Conservation (phyloP, 2,888 invertebrate genomes). For the Acanthosepion lycidas region DNA sequence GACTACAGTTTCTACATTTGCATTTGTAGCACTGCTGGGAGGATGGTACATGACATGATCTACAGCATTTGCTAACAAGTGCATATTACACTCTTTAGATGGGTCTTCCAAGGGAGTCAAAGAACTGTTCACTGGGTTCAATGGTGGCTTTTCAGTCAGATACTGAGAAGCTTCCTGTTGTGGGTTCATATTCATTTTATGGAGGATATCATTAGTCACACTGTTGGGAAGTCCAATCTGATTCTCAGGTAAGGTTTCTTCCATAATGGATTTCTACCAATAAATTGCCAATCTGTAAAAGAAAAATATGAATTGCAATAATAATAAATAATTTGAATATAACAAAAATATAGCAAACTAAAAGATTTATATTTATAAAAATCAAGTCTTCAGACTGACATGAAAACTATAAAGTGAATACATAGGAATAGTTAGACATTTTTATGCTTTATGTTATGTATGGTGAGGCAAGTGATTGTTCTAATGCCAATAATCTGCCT, state of each 20-base stretch:
- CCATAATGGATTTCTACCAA: background rate
- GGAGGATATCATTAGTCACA: background rate
- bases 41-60: slow-evolving; percentile 33
- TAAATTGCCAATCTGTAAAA: background rate
- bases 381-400: no score
- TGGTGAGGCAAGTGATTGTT: no score
- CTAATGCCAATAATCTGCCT: no score
- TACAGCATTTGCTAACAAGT: slow-evolving; percentile 43
- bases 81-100: slow-evolving; percentile 41
- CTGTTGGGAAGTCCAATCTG: background rate
- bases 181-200: background rate
- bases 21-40: background rate
- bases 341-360: background rate
- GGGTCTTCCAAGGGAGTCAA: background rate
- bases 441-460: no score
- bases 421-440: no score
- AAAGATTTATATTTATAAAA: no score
- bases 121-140: background rate
- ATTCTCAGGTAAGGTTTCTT: background rate
- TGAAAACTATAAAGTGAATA: no score
- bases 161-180: background rate
- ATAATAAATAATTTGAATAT: background rate
- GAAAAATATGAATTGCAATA: background rate
- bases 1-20: background rate
- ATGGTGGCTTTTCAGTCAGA: background rate